phyloP scores from a whole-genome alignment of 2,113 vertebrate species.

The Hippocampus mohnikei region DNA sequence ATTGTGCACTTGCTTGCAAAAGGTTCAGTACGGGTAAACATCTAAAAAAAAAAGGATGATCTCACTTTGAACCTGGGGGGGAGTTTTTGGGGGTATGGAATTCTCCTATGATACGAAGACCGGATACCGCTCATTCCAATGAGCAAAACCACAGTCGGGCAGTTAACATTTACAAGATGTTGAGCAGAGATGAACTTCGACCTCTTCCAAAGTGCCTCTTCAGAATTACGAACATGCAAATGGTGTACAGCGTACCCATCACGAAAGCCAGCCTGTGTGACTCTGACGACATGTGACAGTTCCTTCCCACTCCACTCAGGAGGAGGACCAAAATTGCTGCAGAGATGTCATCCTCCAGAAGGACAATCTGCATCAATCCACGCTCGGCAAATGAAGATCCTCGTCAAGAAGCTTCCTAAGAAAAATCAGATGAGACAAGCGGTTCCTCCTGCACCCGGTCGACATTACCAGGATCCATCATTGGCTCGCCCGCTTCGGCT shows the following conservation, averaged over 20 bases:
- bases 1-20: background rate
- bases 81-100: background rate
- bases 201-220: conserved; percentile 26
- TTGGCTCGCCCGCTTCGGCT: conserved; percentile 21
- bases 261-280: conserved; percentile 29
- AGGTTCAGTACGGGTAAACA: background rate
- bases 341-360: conserved; percentile 14
- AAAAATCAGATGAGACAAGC: conserved; percentile 31
- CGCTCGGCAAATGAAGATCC: conserved; percentile 25
- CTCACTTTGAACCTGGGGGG: background rate
- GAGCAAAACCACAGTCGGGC: conserved; percentile 9
- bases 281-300: conserved; percentile 35
- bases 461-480: conserved; percentile 52
- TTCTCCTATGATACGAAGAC: conserved; percentile 12
- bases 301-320: conserved; percentile 34
- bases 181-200: conserved; percentile 35
- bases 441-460: conserved; percentile 37
- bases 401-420: conserved; percentile 25
- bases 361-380: conserved; percentile 16
- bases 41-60: background rate
- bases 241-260: conserved; percentile 21
- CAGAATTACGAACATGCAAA: conserved; percentile 30
- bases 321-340: conserved; percentile 26
- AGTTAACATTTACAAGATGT: conserved; percentile 28
- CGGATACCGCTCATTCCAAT: conserved; percentile 17